A percentile compares a stretch with the other conserved stretches of the same genome.
These are phyloP conservation scores for Cyprinus carpio DNA, from an alignment of 2,113 vertebrate species.

Conservation along the genomic window DNA sequence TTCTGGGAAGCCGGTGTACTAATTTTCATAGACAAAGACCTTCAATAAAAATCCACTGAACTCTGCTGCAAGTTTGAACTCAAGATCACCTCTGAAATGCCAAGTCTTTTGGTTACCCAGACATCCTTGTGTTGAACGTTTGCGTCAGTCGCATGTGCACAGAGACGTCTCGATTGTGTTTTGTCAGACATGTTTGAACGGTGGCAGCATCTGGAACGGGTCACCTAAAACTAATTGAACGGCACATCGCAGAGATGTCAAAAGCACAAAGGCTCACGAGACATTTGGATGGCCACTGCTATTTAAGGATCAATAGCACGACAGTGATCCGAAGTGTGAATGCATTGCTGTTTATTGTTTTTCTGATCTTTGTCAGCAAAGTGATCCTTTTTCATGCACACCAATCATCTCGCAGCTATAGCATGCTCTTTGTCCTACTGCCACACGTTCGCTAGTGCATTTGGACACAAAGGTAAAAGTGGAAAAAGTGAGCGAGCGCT, in stretches of 20 bases:
- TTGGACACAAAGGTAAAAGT: conserved; percentile 16
- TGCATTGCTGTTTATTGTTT: conserved; percentile 62
- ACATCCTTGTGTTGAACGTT: conserved; percentile 10
- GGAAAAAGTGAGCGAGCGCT: conserved; percentile 35
- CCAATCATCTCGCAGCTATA: conserved; percentile 64
- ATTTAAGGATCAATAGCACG: conserved; percentile 70
- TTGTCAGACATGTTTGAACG: conserved; percentile 34
- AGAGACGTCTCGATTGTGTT: background rate
- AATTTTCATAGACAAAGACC: conserved; percentile 14
- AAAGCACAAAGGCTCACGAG: no score
- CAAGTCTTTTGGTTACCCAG: background rate
- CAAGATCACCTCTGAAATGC: conserved; percentile 27
- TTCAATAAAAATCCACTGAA: conserved; percentile 1
- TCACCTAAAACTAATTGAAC: no score
- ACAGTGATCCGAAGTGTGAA: conserved; percentile 58
- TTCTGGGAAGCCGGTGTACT: background rate
- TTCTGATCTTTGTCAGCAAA: conserved; percentile 71
- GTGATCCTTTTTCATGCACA: conserved; percentile 62
- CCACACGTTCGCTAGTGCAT: conserved; percentile 1
- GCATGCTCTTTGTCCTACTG: conserved; percentile 43
- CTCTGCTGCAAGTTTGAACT: conserved; percentile 39
- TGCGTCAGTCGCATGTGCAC: background rate
- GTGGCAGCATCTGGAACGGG: no score
- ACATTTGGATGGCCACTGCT: no score
- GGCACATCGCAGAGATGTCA: no score